Conservation (phyloP, 2,888 invertebrate species). For the Notocelia uddmanniana region DNA sequence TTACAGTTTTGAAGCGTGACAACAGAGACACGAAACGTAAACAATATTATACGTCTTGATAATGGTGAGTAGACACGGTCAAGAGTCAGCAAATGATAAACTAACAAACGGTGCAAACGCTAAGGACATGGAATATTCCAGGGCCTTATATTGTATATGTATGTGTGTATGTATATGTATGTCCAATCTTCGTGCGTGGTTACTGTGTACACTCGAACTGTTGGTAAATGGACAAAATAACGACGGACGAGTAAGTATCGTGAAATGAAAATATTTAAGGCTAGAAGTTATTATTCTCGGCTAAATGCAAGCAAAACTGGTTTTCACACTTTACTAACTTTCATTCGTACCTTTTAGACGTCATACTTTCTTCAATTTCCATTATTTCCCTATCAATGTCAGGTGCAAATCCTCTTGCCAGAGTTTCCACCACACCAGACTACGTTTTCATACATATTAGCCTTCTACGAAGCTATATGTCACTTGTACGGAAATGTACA, state of each 20-base stretch:
- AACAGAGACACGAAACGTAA: slow-evolving; percentile 32
- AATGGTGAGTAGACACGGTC: slow-evolving; percentile 39
- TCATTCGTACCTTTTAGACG: no score
- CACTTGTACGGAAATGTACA: no score
- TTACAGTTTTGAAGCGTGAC: slow-evolving; percentile 29
- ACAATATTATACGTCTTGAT: slow-evolving; percentile 37
- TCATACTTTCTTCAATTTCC: no score
- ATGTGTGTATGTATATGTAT: background rate
- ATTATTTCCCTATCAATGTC: no score
- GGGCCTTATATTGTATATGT: background rate
- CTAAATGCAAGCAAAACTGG: background rate
- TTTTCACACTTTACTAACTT: no score
- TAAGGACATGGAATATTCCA: slow-evolving; percentile 42
- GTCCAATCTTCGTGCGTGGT: background rate
- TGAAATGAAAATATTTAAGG: background rate
- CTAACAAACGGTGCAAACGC: slow-evolving; percentile 36
- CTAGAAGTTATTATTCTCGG: background rate
- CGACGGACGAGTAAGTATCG: background rate
- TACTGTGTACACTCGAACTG: slow-evolving; percentile 11
- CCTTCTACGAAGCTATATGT: no score
- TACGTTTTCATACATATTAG: no score
- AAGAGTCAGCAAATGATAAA: slow-evolving; percentile 46
- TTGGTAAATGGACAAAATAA: slow-evolving; percentile 1
- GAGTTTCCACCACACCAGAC: no score
- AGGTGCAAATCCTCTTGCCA: no score